A percentile compares a stretch with the other conserved stretches of the same genome.
Evolutionary conservation across 92 coral and sea anemone genomes (phyloP).

Genomic region (Heliopora coerulea): DNA sequence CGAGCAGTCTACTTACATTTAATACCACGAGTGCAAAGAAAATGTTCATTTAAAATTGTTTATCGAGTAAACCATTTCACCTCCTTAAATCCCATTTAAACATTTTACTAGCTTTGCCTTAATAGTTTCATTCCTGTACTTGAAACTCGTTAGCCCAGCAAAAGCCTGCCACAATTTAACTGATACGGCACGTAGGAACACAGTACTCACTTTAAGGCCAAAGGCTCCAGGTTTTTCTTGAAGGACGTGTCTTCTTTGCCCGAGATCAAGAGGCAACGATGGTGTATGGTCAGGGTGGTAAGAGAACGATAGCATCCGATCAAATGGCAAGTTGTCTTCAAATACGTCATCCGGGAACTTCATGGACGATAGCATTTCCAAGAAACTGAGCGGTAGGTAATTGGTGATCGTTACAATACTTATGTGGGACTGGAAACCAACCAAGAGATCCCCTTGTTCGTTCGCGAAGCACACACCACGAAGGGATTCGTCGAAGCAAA

Average conservation of each 20-base stretch:
- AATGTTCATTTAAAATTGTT: no score
- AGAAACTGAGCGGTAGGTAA: conserved; percentile 74
- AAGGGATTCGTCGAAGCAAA: conserved; percentile 83
- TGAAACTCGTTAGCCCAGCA: no score
- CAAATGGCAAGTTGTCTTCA: conserved; percentile 86
- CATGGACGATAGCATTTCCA: conserved; percentile 78
- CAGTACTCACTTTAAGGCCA: neutral
- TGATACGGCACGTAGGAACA: no score
- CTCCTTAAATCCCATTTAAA: no score
- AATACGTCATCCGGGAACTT: conserved; percentile 69
- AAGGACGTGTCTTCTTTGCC: conserved; percentile 53
- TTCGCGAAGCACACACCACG: conserved; percentile 97
- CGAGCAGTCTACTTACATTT: no score
- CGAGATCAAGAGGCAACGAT: conserved; percentile 71
- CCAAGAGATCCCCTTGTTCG: conserved; percentile 92
- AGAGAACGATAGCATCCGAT: conserved; percentile 79
- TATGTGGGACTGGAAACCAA: conserved; percentile 93
- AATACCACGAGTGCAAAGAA: no score
- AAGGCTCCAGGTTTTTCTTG: conserved; percentile 19
- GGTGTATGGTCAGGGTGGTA: conserved; percentile 83
- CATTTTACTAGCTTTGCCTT: no score
- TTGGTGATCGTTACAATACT: conserved; percentile 79
- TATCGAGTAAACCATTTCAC: no score
- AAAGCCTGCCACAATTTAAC: no score
- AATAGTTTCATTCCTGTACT: no score